Percentiles rank a stretch among this genome's conserved stretches.
Conservation (phyloP, 2,797 vertebrate species). For the Gallinago stenura region DNA sequence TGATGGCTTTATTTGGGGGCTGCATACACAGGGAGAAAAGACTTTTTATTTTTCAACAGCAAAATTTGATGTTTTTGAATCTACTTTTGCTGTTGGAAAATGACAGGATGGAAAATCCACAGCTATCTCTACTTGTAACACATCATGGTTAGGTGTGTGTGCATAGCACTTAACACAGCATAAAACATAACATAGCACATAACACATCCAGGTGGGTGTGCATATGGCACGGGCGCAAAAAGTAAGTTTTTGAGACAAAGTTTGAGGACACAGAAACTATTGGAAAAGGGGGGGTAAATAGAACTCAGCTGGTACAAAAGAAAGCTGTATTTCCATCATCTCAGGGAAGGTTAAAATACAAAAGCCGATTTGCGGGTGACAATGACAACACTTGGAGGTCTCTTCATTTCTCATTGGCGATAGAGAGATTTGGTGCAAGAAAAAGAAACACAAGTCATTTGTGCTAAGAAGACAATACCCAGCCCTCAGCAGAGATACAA, state of each 20-base stretch:
- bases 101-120: conserved; percentile 75
- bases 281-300: conserved; percentile 46
- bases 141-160: conserved; percentile 74
- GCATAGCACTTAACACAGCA: conserved; percentile 73
- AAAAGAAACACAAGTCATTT: neutral
- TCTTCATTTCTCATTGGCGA: neutral
- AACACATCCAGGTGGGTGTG: conserved; percentile 76
- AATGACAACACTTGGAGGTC: neutral
- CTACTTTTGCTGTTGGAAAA: conserved; percentile 60
- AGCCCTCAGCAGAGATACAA: neutral
- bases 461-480: neutral
- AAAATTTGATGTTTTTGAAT: conserved; percentile 59
- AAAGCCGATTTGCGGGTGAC: neutral
- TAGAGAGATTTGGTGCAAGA: neutral
- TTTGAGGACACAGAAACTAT: conserved; percentile 69
- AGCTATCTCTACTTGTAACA: conserved; percentile 73
- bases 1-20: neutral
- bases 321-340: neutral
- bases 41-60: conserved; percentile 45
- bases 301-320: neutral
- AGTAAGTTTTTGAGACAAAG: conserved; percentile 71
- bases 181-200: conserved; percentile 75
- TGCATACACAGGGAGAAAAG: neutral
- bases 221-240: conserved; percentile 72
- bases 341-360: neutral